phyloP scores from a whole-genome alignment of 2,113 vertebrate species.

The Micromys minutus region DNA sequence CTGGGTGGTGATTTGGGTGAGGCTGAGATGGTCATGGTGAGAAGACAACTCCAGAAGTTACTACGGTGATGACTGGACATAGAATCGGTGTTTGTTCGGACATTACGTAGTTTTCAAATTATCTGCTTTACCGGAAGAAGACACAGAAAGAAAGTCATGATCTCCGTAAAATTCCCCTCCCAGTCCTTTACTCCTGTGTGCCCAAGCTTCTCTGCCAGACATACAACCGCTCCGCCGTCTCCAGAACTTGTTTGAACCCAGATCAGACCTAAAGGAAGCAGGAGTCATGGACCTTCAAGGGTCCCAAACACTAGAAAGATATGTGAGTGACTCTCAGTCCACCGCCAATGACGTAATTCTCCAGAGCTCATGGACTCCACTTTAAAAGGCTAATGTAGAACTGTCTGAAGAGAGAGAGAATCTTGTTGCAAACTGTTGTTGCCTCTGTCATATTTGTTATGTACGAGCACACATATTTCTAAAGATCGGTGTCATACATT shows the following conservation, averaged over 20 bases:
- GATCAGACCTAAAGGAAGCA: background rate
- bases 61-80: background rate
- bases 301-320: background rate
- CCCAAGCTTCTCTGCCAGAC: background rate
- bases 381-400: background rate
- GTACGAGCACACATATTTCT: background rate
- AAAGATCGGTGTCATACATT: background rate
- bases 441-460: background rate
- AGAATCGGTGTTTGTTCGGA: slow-evolving; percentile 6
- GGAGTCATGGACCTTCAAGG: background rate
- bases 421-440: background rate
- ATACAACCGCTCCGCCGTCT: background rate
- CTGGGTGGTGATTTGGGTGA: background rate
- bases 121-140: background rate
- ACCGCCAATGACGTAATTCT: background rate
- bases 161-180: slow-evolving; percentile 1
- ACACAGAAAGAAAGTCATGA: background rate
- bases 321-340: background rate
- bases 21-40: background rate
- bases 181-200: background rate
- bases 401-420: background rate
- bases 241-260: background rate
- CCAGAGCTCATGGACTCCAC: background rate
- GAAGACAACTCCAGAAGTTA: slow-evolving; percentile 23
- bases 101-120: background rate